phyloP scores from a whole-genome alignment of 2,113 vertebrate genomes.

The Rhynchomys soricoides region DNA sequence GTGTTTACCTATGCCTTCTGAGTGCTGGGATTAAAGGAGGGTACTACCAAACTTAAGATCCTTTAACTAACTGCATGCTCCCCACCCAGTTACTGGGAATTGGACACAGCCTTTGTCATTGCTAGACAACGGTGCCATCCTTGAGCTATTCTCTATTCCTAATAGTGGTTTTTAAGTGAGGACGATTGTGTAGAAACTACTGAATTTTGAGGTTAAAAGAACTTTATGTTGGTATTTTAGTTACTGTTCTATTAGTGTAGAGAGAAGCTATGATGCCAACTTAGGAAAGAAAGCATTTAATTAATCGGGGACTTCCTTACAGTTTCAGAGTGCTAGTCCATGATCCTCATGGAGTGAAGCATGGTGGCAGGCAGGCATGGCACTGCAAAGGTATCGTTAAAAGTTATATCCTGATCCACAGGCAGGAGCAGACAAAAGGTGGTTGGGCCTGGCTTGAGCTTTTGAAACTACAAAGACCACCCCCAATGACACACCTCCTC shows the following conservation, averaged over 20 bases:
- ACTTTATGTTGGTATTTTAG: background rate
- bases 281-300: background rate
- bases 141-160: background rate
- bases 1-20: background rate
- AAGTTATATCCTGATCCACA: background rate
- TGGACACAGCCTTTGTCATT: background rate
- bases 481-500: background rate
- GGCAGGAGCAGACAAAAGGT: background rate
- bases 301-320: background rate
- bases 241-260: background rate
- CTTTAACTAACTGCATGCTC: background rate
- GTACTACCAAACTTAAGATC: background rate
- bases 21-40: background rate
- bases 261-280: background rate
- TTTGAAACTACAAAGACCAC: background rate
- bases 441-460: background rate
- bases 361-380: background rate
- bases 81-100: background rate
- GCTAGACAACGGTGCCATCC: background rate
- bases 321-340: background rate
- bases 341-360: background rate
- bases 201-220: background rate
- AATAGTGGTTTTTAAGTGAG: constrained; percentile 2
- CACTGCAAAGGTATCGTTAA: background rate
- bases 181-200: background rate